Conservation (phyloP, 2,888 invertebrate genomes). For the Melanotus villosus region DNA sequence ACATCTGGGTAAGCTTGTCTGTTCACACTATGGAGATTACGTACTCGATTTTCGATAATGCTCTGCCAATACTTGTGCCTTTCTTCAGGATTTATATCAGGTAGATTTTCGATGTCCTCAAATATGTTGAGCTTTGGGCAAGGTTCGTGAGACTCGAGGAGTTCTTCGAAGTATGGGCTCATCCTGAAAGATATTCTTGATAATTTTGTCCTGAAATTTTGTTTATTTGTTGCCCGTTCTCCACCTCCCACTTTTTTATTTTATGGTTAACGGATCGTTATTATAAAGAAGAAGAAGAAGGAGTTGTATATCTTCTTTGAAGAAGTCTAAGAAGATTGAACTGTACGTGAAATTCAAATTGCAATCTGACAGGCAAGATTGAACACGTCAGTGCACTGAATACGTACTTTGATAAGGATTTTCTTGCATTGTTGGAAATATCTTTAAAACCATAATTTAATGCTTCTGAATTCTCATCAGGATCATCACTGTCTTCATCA, state of each 20-base stretch:
- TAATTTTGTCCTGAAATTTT: too few species aligned
- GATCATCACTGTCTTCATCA: conserved; percentile 43
- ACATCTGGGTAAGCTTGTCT: conserved; percentile 50
- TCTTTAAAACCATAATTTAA: background rate
- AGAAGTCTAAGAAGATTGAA: too few species aligned
- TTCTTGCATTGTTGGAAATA: background rate
- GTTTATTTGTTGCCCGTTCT: too few species aligned
- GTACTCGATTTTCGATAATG: conserved; percentile 36
- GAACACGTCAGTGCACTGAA: too few species aligned
- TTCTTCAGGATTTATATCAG: background rate
- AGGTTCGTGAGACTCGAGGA: background rate
- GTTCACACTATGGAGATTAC: conserved; percentile 41
- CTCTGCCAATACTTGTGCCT: background rate
- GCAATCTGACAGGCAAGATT: too few species aligned
- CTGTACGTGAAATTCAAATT: too few species aligned
- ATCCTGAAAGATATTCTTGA: conserved; percentile 12
- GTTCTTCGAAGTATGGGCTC: conserved; percentile 8
- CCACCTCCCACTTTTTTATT: too few species aligned
- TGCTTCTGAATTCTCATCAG: background rate
- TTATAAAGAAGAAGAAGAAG: too few species aligned
- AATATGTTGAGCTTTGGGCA: background rate
- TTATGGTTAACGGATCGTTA: too few species aligned
- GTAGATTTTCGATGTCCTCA: conserved; percentile 5
- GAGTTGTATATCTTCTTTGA: too few species aligned
- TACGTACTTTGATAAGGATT: conserved; percentile 1